phyloP scores from a whole-genome alignment of 1,140 invertebrate species.

The Gonioctena quinquepunctata region DNA sequence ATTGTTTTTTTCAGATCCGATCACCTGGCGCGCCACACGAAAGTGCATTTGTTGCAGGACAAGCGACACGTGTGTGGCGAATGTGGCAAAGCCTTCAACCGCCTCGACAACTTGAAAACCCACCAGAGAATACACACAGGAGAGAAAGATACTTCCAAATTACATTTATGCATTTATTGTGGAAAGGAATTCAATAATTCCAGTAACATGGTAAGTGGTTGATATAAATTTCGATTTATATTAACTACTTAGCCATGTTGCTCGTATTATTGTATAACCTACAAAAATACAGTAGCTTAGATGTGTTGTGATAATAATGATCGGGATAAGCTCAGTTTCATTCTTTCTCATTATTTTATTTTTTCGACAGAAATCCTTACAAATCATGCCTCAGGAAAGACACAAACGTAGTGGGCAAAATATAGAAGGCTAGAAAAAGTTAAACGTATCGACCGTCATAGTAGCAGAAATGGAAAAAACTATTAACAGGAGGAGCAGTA shows the following conservation, averaged over 20 bases:
- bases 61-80: conserved; percentile 57
- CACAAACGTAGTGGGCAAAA: no score
- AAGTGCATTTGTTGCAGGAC: conserved; percentile 52
- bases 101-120: conserved; percentile 54
- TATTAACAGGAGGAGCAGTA: no score
- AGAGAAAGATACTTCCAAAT: conserved; percentile 53
- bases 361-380: no score
- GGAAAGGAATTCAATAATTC: conserved; percentile 57
- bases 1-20: conserved; percentile 44
- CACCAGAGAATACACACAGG: conserved; percentile 56
- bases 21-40: conserved; percentile 50
- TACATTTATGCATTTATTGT: conserved; percentile 58
- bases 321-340: not conserved
- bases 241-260: conserved; percentile 19
- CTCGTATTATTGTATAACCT: conserved; percentile 18
- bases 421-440: no score
- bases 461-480: no score
- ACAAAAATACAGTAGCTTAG: not conserved
- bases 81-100: conserved; percentile 58
- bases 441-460: no score
- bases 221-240: conserved; percentile 21
- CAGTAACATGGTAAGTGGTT: conserved; percentile 51
- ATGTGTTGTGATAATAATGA: no score
- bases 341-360: no score
- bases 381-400: no score